phyloP scores from a whole-genome alignment of 2,888 invertebrate species.

The Pandemis corylana region DNA sequence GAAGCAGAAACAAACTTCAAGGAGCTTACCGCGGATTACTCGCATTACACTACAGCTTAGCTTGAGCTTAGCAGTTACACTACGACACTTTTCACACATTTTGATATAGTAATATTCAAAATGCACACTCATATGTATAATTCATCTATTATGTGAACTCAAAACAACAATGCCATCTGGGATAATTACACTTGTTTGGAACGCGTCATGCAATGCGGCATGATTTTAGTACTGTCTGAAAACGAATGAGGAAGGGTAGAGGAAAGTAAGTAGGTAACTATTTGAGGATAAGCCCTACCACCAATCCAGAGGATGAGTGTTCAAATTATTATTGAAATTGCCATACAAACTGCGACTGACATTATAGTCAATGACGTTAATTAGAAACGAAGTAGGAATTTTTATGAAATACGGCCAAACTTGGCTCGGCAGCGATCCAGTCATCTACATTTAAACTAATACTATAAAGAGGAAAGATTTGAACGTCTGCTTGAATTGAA shows the following conservation, averaged over 20 bases:
- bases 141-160: neutral
- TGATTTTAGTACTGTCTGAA: neutral
- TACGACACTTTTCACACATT: neutral
- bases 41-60: constrained; percentile 16
- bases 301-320: neutral
- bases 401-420: no score
- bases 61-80: neutral
- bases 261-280: neutral
- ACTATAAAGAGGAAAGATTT: no score
- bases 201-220: neutral
- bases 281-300: neutral
- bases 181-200: neutral
- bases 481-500: no score
- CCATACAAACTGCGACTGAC: neutral
- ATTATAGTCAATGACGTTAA: no score
- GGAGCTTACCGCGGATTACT: constrained; percentile 28
- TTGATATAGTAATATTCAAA: neutral
- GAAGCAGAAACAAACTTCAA: constrained; percentile 9
- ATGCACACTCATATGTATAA: neutral
- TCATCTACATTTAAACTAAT: no score
- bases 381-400: no score
- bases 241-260: neutral
- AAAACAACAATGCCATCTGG: neutral
- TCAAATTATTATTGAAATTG: no score
- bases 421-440: no score